Evolutionary conservation across 2,113 vertebrate species (phyloP), one percentile per base, ranked within the genome.

Genomic region (Urocynchramus pylzowi): DNA sequence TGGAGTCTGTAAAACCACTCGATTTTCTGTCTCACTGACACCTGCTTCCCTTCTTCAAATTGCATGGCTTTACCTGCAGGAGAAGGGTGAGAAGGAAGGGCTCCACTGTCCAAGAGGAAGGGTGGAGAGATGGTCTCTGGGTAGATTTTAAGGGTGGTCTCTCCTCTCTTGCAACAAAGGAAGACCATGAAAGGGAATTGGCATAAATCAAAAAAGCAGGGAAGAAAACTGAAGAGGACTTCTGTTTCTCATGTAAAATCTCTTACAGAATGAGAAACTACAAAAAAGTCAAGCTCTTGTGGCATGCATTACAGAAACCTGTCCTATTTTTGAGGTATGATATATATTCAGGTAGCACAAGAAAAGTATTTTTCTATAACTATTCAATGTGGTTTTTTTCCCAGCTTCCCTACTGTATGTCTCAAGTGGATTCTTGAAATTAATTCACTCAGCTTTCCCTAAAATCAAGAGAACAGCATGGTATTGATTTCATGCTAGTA

Each of bases 401-500:
- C 50, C 26, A 60, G 27, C 6, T 85, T 16, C 31, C 53, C 69
- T 64, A 53, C 45, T 64, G 16, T 73, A 37, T 79, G 39, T 84
- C 41, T 44, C 39, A 84, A 70, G 39, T 28, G 74, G 14, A n/a
- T 77, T 96, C 87, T 95, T 97, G 56, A 94, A 93, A 93, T 88
- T 47, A 77, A 70, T 95, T 93, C 77, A 49, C 39, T 77, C 53
- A 83, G n/a, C 57, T 93, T 91, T 91, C 42, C 77, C 59, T 74
- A 45, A 80, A 95, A 91, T 85, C 64, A 52, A n/a, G 49, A 84
- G 52, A 96, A 64, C 53, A 78, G 44, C 60, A 50, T 7, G 41
- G 45, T 83, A 81, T 83, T 91, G 85, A 93, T 95, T 95, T 96
- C 70, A 95, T 60, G 42, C 52, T 95, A 96, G 90, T 97, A 19